Percentiles rank a stretch among this genome's conserved stretches.
These are phyloP conservation scores for Heliopora coerulea DNA, from an alignment of 92 coral and sea anemone species.

Conservation along the genomic window DNA sequence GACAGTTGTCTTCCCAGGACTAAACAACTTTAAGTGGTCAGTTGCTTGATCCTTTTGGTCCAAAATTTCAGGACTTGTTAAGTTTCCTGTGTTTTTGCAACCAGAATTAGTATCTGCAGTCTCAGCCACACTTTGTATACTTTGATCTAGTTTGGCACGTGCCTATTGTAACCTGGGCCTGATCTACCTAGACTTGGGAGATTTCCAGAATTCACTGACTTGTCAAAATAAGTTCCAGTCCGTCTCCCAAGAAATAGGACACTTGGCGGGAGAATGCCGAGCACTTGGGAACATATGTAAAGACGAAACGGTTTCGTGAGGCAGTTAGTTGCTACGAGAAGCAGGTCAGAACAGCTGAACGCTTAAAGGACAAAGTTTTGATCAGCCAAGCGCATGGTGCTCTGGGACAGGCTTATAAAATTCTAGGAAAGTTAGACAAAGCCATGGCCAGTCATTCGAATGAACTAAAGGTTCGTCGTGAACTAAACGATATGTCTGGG, in stretches of 20 bases:
- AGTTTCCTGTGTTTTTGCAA: not conserved
- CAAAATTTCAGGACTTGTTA: slow-evolving; percentile 26
- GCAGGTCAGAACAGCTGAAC: slow-evolving; percentile 76
- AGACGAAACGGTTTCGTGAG: slow-evolving; percentile 62
- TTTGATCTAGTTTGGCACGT: slow-evolving; percentile 59
- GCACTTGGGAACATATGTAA: slow-evolving; percentile 90
- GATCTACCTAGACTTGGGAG: slow-evolving; percentile 79
- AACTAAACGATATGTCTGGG: slow-evolving; percentile 58
- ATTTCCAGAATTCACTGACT: slow-evolving; percentile 73
- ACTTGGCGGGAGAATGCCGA: slow-evolving; percentile 67
- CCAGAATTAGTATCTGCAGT: not conserved
- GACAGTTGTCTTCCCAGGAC: slow-evolving; percentile 61
- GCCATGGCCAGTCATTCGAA: slow-evolving; percentile 72
- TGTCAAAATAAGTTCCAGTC: slow-evolving; percentile 73
- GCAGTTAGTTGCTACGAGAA: slow-evolving; percentile 85
- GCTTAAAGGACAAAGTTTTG: slow-evolving; percentile 60
- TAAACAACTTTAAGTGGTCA: slow-evolving; percentile 24
- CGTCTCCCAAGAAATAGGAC: slow-evolving; percentile 70
- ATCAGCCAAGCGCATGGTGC: slow-evolving; percentile 83
- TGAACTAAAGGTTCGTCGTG: slow-evolving; percentile 70
- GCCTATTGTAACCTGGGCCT: slow-evolving; percentile 92
- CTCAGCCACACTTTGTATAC: not conserved
- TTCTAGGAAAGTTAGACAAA: slow-evolving; percentile 72
- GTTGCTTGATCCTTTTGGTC: slow-evolving; percentile 15
- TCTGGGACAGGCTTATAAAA: slow-evolving; percentile 79